phyloP scores from a whole-genome alignment of 92 coral and sea anemone species.

The Phymanthus crucifer region DNA sequence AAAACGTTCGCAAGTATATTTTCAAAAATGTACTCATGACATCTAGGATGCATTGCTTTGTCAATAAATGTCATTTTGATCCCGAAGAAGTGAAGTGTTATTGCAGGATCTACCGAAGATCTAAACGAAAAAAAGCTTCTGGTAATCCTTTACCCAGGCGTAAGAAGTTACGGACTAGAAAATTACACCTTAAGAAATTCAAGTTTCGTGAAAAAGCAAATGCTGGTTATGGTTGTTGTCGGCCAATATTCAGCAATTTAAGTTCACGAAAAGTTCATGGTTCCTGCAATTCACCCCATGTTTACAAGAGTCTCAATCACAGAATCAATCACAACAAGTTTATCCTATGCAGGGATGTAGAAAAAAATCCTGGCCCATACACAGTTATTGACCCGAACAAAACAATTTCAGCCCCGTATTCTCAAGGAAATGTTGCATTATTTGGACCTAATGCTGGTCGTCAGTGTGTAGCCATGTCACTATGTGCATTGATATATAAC shows the following conservation, averaged over 20 bases:
- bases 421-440: conserved; percentile 17
- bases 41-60: too few species aligned
- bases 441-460: conserved; percentile 21
- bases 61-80: conserved; percentile 26
- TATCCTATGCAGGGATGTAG: conserved; percentile 28
- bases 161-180: conserved; percentile 23
- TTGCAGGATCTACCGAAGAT: conserved; percentile 10
- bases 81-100: conserved; percentile 23
- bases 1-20: background rate
- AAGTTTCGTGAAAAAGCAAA: conserved; percentile 7
- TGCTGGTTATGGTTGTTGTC: background rate
- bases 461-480: too few species aligned
- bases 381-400: conserved; percentile 17
- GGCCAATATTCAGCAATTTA: conserved; percentile 10
- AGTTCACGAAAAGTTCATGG: conserved; percentile 12
- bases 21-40: background rate
- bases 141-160: conserved; percentile 21
- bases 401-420: conserved; percentile 38
- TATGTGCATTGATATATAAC: too few species aligned
- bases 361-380: conserved; percentile 26
- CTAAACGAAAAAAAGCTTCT: conserved; percentile 29
- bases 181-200: background rate
- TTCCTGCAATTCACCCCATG: conserved; percentile 12
- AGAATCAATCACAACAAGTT: conserved; percentile 27
- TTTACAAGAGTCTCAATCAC: conserved; percentile 22